Evolutionary conservation across 1,140 invertebrate species (phyloP).

Genomic region (Pristionchus pacificus): DNA sequence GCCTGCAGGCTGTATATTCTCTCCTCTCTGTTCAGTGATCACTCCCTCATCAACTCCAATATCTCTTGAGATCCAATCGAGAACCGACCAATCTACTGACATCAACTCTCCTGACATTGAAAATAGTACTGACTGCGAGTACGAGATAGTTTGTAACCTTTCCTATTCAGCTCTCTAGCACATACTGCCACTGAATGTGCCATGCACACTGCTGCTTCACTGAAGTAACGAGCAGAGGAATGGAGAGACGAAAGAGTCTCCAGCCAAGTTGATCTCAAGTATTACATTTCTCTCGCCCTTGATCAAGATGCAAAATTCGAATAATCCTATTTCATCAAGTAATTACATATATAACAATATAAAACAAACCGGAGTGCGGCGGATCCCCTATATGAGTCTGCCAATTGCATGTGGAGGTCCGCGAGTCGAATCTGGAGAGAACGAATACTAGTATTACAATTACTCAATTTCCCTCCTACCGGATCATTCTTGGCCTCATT

Average conservation of each 20-base stretch:
- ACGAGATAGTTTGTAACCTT: constrained; percentile 2
- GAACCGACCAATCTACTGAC: constrained; percentile 44
- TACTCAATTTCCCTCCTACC: constrained; percentile 65
- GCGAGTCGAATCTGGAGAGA: constrained; percentile 63
- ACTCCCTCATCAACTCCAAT: constrained; percentile 44
- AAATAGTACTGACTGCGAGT: constrained; percentile 13
- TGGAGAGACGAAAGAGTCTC: constrained; percentile 81
- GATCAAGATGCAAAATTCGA: too few relatives aligned
- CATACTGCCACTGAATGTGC: constrained; percentile 55
- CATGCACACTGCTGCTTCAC: constrained; percentile 64
- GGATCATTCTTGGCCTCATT: constrained; percentile 81
- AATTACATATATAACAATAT: background rate
- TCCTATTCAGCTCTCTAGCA: constrained; percentile 49
- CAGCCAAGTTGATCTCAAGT: constrained; percentile 83
- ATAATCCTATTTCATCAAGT: too few relatives aligned
- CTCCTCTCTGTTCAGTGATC: constrained; percentile 13
- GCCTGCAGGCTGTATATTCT: constrained; percentile 58
- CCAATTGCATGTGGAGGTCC: constrained; percentile 85
- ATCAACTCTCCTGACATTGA: constrained; percentile 24
- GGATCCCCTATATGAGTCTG: constrained; percentile 87
- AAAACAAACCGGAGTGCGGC: constrained; percentile 65
- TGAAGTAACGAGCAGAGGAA: constrained; percentile 60
- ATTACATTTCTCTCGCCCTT: too few relatives aligned
- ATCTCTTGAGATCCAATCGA: constrained; percentile 39
- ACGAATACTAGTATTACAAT: constrained; percentile 7